These are phyloP conservation scores for Malacoctenus gilli DNA, from an alignment of 2,797 vertebrate species.

Conservation along the genomic window DNA sequence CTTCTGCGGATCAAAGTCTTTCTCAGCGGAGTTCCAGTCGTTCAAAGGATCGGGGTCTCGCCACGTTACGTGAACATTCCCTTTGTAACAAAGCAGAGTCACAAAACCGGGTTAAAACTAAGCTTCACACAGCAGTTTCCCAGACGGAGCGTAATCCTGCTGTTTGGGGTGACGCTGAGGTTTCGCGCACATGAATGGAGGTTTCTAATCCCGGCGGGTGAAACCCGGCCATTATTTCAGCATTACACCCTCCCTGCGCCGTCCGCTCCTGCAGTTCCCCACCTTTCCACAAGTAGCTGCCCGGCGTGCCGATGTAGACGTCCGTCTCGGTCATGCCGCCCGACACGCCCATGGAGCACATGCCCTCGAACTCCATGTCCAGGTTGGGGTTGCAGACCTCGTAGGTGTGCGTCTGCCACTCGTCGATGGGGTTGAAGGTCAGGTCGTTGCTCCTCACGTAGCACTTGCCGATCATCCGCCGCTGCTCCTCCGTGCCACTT, in stretches of 20 bases:
- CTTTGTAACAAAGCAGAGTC: constrained; percentile 69
- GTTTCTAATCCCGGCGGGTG: constrained; percentile 31
- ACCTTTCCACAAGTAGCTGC: constrained; percentile 94
- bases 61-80: constrained; percentile 87
- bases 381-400: constrained; percentile 88
- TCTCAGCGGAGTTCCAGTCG: constrained; percentile 76
- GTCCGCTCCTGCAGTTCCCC: constrained; percentile 14
- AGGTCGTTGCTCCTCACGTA: constrained; percentile 90
- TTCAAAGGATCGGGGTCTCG: constrained; percentile 73
- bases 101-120: constrained; percentile 25
- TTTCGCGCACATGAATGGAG: constrained; percentile 15
- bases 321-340: constrained; percentile 85
- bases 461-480: constrained; percentile 92
- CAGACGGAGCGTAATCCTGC: constrained; percentile 42
- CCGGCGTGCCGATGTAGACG: constrained; percentile 85
- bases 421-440: constrained; percentile 76
- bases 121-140: constrained; percentile 15
- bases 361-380: constrained; percentile 81
- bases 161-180: not conserved
- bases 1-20: constrained; percentile 66
- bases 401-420: constrained; percentile 88
- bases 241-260: constrained; percentile 19
- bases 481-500: constrained; percentile 81
- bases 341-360: constrained; percentile 94
- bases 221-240: constrained; percentile 47